phyloP scores from a whole-genome alignment of 2,888 invertebrate genomes.

The Tridacna gigas region DNA sequence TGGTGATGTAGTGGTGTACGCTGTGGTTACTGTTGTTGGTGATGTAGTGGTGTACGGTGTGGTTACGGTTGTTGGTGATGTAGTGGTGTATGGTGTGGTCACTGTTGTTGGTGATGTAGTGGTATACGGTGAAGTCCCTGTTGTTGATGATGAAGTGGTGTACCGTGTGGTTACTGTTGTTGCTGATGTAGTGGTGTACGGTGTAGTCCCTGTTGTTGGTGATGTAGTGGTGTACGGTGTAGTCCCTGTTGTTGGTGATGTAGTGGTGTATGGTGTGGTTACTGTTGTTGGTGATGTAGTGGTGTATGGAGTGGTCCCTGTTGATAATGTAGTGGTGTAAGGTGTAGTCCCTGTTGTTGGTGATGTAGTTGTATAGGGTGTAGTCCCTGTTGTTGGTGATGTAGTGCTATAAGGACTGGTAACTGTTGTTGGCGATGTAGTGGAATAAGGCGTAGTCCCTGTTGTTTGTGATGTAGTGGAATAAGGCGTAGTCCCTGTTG shows the following conservation, averaged over 20 bases:
- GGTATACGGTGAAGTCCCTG: background rate
- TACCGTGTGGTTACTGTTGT: background rate
- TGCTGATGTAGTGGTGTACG: background rate
- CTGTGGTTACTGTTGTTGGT: background rate
- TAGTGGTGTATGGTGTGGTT: background rate
- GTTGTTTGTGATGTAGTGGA: background rate
- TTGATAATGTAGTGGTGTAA: background rate
- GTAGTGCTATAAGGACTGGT: slow-evolving; percentile 2
- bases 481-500: background rate
- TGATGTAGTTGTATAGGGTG: background rate
- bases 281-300: slow-evolving; percentile 3
- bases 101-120: background rate
- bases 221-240: background rate
- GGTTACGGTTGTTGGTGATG: background rate
- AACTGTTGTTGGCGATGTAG: background rate
- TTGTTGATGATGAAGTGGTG: background rate
- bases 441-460: background rate
- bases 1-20: background rate
- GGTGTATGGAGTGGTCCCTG: background rate
- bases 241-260: background rate
- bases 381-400: background rate
- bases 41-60: background rate
- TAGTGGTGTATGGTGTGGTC: background rate
- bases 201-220: background rate
- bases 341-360: background rate